Base-by-base conservation (phyloP, 2,888 invertebrate species). In the Gortyna flavago region DNA sequence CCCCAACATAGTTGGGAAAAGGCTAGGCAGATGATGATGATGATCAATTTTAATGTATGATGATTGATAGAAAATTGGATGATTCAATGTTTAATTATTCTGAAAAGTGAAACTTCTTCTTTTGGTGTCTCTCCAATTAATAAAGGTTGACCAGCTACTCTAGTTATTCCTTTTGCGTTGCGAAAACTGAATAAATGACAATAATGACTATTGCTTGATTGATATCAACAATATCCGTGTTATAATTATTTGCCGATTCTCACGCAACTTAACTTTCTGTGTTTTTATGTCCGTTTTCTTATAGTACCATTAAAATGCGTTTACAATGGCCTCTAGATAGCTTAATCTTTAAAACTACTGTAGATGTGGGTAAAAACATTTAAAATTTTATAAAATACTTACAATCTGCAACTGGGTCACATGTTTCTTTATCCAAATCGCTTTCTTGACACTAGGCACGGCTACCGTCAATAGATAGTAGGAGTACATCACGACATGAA, bases 371-470 rank as follows among this genome's bases (percentile, higher is more conserved):
- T 64, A 16, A 59, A 44, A 38, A 32, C 5, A 13, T 0, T 4
- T 8, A 5, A 59, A 35, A 11, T 25, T 62, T 35, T 21, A 35
- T 35, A 62, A 41, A 61, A 51, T n/a, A 93, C 97, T 95, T 94
- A 97, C 97, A 92, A 99, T 97, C 95, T 99, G 99, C 87, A 99
- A 91, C 90, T 98, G 98, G 0, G 99, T 99, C 80, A 99, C 98
- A 90, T 98, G 97, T 85, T 98, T 98, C 92, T 99, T 99, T 98
- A 98, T 98, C 98, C 98, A 98, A 0, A 98, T 92, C 73, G 97
- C 97, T 79, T 97, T 96, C 86, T 98, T 97, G 89, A 98, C 97
- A 68, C 97, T 97, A 0, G 98, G 98, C 65, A 98, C 97, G 77
- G 98, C 95, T 0, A 98, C 98, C 0, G 98, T 97, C 81, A 98